A percentile compares a stretch with the other conserved stretches of the same genome.
phyloP scores from a whole-genome alignment of 1,140 invertebrate genomes.

The Pteromalus puparum region DNA sequence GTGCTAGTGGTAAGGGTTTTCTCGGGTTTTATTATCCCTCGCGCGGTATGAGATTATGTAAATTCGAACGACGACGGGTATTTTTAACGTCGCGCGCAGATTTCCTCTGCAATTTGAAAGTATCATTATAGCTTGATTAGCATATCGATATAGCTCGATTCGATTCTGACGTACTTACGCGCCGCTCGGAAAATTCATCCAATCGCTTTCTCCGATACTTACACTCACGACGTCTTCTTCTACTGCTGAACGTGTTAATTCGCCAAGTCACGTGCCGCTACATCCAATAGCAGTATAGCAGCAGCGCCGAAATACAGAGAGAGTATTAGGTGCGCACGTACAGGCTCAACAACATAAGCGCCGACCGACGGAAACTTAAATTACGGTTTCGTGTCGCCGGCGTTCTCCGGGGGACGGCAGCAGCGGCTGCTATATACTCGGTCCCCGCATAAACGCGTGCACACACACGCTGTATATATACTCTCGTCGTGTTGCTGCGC shows the following conservation, averaged over 20 bases:
- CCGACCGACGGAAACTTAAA: conserved; percentile 66
- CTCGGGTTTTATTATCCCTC: too few relatives aligned
- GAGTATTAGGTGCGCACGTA: background rate
- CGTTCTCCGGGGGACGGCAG: conserved; percentile 49
- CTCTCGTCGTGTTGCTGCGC: conserved; percentile 12
- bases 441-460: conserved; percentile 42
- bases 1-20: too few relatives aligned
- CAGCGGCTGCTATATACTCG: conserved; percentile 52
- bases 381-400: conserved; percentile 68
- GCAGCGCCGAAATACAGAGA: conserved; percentile 24
- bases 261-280: conserved; percentile 65
- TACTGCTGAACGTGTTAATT: conserved; percentile 66
- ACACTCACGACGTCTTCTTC: background rate
- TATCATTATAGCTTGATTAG: background rate
- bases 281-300: conserved; percentile 15
- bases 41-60: too few relatives aligned
- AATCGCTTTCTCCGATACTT: background rate
- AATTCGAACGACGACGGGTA: too few relatives aligned
- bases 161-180: too few relatives aligned
- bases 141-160: too few relatives aligned
- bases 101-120: too few relatives aligned
- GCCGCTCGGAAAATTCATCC: background rate
- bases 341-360: conserved; percentile 1
- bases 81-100: too few relatives aligned
- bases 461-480: background rate